phyloP scores from a whole-genome alignment of 1,140 invertebrate genomes.

The Chlorops oryzae region DNA sequence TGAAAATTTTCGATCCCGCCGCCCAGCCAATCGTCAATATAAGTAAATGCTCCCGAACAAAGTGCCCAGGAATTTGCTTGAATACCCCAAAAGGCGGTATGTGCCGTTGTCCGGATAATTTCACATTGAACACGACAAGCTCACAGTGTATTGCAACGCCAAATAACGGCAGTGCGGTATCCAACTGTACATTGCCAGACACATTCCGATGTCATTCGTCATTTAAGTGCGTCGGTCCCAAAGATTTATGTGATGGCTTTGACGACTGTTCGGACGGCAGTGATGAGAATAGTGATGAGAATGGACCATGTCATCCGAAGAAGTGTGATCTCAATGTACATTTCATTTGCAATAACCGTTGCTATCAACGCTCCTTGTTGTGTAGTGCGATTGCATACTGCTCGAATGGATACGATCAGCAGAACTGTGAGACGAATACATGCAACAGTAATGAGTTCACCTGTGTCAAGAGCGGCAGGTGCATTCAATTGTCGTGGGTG shows the following conservation, averaged over 20 bases:
- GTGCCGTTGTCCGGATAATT: constrained; percentile 42
- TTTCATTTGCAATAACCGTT: constrained; percentile 55
- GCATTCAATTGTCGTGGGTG: constrained; percentile 65
- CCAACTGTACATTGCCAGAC: constrained; percentile 30
- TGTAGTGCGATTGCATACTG: constrained; percentile 67
- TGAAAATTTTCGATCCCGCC: constrained; percentile 35
- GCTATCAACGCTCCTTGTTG: constrained; percentile 59
- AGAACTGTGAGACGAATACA: constrained; percentile 53
- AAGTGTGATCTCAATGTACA: constrained; percentile 32
- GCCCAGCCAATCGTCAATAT: constrained; percentile 17
- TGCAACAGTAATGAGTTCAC: constrained; percentile 59
- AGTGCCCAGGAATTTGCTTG: constrained; percentile 43
- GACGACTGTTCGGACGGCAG: constrained; percentile 77
- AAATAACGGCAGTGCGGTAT: constrained; percentile 1
- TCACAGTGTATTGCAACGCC: constrained; percentile 37
- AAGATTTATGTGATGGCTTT: constrained; percentile 69
- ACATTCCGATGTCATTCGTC: constrained; percentile 28
- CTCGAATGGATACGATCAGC: constrained; percentile 56
- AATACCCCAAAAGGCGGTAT: constrained; percentile 38
- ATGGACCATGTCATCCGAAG: constrained; percentile 41
- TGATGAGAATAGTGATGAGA: constrained; percentile 62
- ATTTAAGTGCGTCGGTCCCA: constrained; percentile 51
- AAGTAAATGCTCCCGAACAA: constrained; percentile 32
- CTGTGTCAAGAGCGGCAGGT: constrained; percentile 56
- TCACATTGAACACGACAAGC: constrained; percentile 35